Evolutionary conservation across 2,113 vertebrate species (phyloP), one percentile per base, ranked within the genome.

Genomic region (Coregonus clupeaformis): DNA sequence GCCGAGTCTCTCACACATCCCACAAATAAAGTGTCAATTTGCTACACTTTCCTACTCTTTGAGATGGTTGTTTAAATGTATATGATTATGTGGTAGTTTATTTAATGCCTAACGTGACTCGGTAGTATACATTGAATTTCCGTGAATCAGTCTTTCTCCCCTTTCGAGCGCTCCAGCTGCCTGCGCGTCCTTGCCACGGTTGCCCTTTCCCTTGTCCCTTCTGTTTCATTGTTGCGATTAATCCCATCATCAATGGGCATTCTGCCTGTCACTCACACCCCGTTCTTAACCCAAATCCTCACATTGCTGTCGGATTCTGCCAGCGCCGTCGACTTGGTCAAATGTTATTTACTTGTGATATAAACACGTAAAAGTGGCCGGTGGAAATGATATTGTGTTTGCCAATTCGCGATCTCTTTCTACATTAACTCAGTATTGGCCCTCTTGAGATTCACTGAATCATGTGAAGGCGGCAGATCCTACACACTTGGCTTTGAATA

Each of bases 221-320:
- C 73, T 69, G 78, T 73, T 24, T 62, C 83, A 87, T 90, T 87
- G 89, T 86, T 84, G 77, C 66, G 82, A 75, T 84, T 83, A 84
- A 89, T 90, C 89, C 90, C 78, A 18, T 74, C 77, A 77, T 86
- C 86, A 80, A 74, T 88, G 83, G 85, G 77, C 82, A 79, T 75
- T 71, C 69, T 76, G 78, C 73, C 82, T 80, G 83, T 85, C 84
- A 78, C 75, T 82, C 80, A 78, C 57, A 49, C 45, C 55, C 73
- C 24, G 55, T 75, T 68, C 71, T 62, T 70, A 59, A 62, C 29
- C 57, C 42, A 42, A 11, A 57, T 42, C 27, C 25, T 30, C 29
- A 30, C 64, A 30, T 18, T 29, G 63, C 63, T 30, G 5, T 65
- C 62, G 16, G 52, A 27, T 27, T 70, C 24, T 25, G 7, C 59